These are phyloP conservation scores for Atta cephalotes DNA, from an alignment of 1,140 invertebrate genomes.

Conservation along the genomic window DNA sequence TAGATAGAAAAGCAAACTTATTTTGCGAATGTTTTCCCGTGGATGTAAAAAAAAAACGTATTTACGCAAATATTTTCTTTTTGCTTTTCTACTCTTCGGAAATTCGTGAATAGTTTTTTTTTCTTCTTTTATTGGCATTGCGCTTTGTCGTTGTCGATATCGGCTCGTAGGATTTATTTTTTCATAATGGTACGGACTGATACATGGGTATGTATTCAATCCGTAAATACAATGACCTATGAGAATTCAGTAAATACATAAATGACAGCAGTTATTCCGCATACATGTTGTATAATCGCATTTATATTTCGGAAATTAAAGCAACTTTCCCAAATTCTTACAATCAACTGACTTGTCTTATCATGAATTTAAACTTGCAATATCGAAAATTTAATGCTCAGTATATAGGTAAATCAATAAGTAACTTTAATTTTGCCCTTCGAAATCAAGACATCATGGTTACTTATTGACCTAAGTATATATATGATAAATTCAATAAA, in stretches of 20 bases:
- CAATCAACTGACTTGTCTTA: not conserved
- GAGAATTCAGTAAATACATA: not conserved
- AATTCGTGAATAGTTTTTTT: not conserved
- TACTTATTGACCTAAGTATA: too few species aligned
- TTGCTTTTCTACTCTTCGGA: not conserved
- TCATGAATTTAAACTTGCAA: not conserved
- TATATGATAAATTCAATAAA: not conserved
- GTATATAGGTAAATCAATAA: too few species aligned
- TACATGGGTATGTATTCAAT: not conserved
- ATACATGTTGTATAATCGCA: not conserved
- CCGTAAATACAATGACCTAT: not conserved
- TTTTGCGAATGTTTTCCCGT: not conserved
- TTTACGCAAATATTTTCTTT: conserved; percentile 25
- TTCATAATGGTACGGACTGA: conserved; percentile 41
- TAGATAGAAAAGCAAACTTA: not conserved
- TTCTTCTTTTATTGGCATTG: not conserved
- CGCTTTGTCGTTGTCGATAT: conserved; percentile 39
- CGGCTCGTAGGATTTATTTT: conserved; percentile 57
- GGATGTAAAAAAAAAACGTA: not conserved
- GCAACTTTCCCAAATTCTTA: not conserved
- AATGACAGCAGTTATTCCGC: not conserved
- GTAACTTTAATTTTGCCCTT: too few species aligned
- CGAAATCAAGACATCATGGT: too few species aligned
- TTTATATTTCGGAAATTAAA: conserved; percentile 24
- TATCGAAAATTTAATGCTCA: not conserved